Evolutionary conservation across 2,888 invertebrate genomes (phyloP).

Genomic region (Diarsia rubi): DNA sequence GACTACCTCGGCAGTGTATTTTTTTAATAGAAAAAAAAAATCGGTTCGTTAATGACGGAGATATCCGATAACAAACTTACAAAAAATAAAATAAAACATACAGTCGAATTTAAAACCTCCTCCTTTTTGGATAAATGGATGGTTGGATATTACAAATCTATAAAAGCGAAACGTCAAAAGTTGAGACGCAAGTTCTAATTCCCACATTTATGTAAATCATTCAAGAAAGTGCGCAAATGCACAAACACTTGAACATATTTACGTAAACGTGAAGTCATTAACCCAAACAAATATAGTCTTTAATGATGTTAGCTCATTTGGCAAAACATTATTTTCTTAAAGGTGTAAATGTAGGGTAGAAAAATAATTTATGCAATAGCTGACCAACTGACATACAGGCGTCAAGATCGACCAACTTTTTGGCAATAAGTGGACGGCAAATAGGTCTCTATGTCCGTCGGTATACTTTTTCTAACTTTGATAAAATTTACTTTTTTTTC

Average conservation of each 20-base stretch:
- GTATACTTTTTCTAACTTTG: not conserved
- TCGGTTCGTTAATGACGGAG: no score
- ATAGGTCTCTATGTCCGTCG: not conserved
- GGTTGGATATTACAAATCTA: not conserved
- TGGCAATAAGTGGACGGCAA: not conserved
- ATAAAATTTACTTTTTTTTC: not conserved
- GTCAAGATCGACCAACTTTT: not conserved
- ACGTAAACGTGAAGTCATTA: slow-evolving; percentile 43
- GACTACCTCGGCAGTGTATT: no score
- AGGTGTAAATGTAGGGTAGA: slow-evolving; percentile 30
- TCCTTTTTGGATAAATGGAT: no score
- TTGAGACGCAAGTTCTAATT: slow-evolving; percentile 4
- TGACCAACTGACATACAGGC: not conserved
- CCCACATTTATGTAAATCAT: slow-evolving; percentile 32
- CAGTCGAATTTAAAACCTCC: no score
- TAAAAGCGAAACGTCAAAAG: not conserved
- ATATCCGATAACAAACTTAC: no score
- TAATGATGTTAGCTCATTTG: slow-evolving; percentile 49
- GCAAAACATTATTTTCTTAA: slow-evolving; percentile 25
- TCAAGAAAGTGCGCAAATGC: slow-evolving; percentile 36
- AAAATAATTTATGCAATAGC: slow-evolving; percentile 24
- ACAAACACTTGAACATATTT: slow-evolving; percentile 36
- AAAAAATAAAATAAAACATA: no score
- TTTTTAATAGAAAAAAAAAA: no score
- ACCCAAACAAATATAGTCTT: slow-evolving; percentile 43